These are phyloP conservation scores for Chalcis sispes DNA, from an alignment of 2,888 invertebrate species.

Conservation along the genomic window DNA sequence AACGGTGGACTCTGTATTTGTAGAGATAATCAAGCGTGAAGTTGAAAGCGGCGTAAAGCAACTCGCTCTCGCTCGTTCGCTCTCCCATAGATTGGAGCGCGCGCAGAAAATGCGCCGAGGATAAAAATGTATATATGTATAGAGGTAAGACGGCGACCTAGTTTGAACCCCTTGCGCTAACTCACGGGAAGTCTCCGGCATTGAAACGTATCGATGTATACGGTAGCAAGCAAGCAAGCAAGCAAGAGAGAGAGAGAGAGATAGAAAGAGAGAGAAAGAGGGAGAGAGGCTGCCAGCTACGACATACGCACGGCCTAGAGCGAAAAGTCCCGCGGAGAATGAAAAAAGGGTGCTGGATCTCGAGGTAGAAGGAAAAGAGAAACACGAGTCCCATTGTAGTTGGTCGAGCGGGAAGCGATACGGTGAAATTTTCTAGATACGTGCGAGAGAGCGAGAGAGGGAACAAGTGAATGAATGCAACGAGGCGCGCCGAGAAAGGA, in stretches of 20 bases:
- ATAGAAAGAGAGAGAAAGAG: neutral
- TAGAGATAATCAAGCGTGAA: conserved; percentile 14
- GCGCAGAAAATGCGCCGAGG: neutral
- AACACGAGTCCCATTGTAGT: conserved; percentile 18
- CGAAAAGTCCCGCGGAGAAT: neutral
- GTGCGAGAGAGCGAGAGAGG: neutral
- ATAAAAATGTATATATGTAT: neutral
- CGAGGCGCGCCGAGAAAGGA: neutral
- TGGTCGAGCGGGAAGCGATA: neutral
- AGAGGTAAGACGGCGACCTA: neutral
- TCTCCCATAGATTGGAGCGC: neutral
- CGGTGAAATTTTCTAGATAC: neutral
- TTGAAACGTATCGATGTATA: conserved; percentile 1
- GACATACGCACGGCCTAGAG: neutral
- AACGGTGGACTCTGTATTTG: conserved; percentile 17
- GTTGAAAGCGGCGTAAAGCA: neutral
- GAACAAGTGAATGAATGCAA: neutral
- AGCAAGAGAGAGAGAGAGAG: neutral
- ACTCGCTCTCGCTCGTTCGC: neutral
- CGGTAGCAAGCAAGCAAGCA: neutral
- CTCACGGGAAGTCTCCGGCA: neutral
- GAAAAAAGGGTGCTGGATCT: neutral
- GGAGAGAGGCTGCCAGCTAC: neutral
- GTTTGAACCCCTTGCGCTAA: conserved; percentile 1
- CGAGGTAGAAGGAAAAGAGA: neutral